phyloP scores from a whole-genome alignment of 2,888 invertebrate genomes.

The Chalcis sispes region DNA sequence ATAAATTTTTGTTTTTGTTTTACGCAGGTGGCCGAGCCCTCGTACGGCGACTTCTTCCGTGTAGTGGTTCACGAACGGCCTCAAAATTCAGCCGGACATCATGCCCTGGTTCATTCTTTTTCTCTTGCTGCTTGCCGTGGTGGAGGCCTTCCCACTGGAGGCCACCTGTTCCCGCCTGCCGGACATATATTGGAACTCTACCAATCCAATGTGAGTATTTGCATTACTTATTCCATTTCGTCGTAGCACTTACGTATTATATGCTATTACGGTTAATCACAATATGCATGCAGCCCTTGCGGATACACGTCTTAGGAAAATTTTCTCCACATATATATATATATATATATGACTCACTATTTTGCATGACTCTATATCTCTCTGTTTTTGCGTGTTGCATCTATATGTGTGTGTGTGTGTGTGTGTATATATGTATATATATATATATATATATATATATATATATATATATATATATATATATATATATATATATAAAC shows the following conservation, averaged over 20 bases:
- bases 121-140: slow-evolving; percentile 77
- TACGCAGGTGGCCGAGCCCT: slow-evolving; percentile 66
- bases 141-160: slow-evolving; percentile 78
- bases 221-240: neutral
- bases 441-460: no score
- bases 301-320: slow-evolving; percentile 21
- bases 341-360: slow-evolving; percentile 28
- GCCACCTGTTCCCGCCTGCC: slow-evolving; percentile 77
- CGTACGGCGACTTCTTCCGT: slow-evolving; percentile 63
- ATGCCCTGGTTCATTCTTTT: slow-evolving; percentile 78
- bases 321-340: no score
- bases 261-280: slow-evolving; percentile 41
- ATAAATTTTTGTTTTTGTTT: slow-evolving; percentile 8
- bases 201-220: slow-evolving; percentile 78
- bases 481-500: no score
- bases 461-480: no score
- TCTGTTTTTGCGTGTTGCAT: neutral
- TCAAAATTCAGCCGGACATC: slow-evolving; percentile 75
- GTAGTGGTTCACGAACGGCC: slow-evolving; percentile 71
- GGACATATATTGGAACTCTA: slow-evolving; percentile 79
- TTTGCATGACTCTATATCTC: slow-evolving; percentile 22
- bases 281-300: slow-evolving; percentile 1
- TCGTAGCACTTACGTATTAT: slow-evolving; percentile 16
- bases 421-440: no score
- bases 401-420: neutral